Evolutionary conservation across 2,888 invertebrate species (phyloP).

Genomic region (Entomobrya proxima): DNA sequence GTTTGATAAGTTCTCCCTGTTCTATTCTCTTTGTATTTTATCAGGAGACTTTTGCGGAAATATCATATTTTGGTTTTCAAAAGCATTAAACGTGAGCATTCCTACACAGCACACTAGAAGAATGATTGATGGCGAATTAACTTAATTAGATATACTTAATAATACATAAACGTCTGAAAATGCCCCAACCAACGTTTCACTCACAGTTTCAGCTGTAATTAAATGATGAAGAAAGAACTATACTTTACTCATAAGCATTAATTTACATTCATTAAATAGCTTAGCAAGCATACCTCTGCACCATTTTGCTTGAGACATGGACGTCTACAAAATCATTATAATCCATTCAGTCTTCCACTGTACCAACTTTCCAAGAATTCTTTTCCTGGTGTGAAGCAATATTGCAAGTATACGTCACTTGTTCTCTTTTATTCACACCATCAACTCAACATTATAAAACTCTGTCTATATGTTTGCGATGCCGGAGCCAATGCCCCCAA

Average conservation of each 20-base stretch:
- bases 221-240: not conserved
- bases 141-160: slow-evolving; percentile 12
- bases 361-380: too few species aligned
- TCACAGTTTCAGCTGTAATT: not conserved
- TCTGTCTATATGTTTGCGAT: not conserved
- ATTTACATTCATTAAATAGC: slow-evolving; percentile 3
- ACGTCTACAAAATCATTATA: not conserved
- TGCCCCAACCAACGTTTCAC: not conserved
- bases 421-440: slow-evolving; percentile 23
- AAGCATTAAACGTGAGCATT: not conserved
- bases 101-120: not conserved
- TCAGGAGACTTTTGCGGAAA: not conserved
- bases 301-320: not conserved
- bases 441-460: not conserved
- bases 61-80: not conserved
- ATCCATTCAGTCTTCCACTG: too few species aligned
- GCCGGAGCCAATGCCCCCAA: not conserved
- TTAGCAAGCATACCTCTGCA: not conserved
- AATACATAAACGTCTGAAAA: not conserved
- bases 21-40: not conserved
- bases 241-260: not conserved
- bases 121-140: slow-evolving; percentile 33
- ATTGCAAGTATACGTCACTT: too few species aligned
- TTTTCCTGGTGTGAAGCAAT: not conserved
- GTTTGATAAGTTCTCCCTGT: not conserved